Conservation (phyloP, 2,888 invertebrate species). For the Callyntrura guangdongensis region DNA sequence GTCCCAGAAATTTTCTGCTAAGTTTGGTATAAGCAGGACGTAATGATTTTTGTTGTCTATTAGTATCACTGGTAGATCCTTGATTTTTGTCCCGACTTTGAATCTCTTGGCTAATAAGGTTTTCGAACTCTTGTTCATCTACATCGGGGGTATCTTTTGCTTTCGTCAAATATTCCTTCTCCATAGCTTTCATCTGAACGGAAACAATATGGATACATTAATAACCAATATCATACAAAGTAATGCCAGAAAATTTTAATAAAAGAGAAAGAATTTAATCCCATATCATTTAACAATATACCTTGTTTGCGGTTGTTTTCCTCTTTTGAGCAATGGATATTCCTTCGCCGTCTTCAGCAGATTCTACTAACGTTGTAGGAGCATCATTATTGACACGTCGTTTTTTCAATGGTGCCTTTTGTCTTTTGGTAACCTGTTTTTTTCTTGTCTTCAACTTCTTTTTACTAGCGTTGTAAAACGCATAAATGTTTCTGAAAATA, state of each 20-base stretch:
- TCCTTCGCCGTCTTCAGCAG: too few relatives aligned
- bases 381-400: too few relatives aligned
- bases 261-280: too few relatives aligned
- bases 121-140: conserved; percentile 54
- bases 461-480: background rate
- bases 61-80: background rate
- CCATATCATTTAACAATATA: too few relatives aligned
- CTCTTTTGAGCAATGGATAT: too few relatives aligned
- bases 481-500: conserved; percentile 33
- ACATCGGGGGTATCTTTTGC: background rate
- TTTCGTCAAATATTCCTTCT: conserved; percentile 62
- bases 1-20: too few relatives aligned
- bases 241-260: too few relatives aligned
- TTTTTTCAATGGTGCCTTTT: background rate
- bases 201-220: too few relatives aligned
- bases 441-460: background rate
- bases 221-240: too few relatives aligned
- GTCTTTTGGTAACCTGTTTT: background rate
- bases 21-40: background rate
- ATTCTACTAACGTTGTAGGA: too few relatives aligned
- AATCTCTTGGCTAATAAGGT: background rate
- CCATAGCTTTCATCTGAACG: conserved; percentile 68
- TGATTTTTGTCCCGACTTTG: background rate
- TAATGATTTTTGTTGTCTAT: background rate
- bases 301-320: too few relatives aligned